Evolutionary conservation across 2,888 invertebrate genomes (phyloP).

Genomic region (Polymixis flavicincta): DNA sequence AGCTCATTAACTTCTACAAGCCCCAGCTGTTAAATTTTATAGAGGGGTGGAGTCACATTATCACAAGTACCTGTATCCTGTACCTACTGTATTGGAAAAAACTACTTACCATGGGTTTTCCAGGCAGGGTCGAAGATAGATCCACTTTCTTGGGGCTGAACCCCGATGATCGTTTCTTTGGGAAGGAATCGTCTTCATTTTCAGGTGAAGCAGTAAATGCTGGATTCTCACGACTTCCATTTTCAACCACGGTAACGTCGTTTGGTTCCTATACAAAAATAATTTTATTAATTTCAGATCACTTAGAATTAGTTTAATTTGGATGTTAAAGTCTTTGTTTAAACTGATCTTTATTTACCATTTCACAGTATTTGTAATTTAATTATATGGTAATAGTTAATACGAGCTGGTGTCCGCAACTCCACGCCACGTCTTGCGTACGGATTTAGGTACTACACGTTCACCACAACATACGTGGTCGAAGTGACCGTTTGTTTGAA

Average conservation of each 20-base stretch:
- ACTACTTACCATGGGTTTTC: conserved; percentile 56
- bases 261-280: conserved; percentile 62
- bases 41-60: background rate
- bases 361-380: conserved; percentile 42
- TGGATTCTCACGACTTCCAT: conserved; percentile 66
- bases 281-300: conserved; percentile 11
- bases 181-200: conserved; percentile 40
- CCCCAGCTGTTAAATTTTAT: background rate
- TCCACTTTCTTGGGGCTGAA: conserved; percentile 24
- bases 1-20: background rate
- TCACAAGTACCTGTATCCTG: background rate
- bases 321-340: background rate
- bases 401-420: too few relatives aligned
- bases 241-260: conserved; percentile 63
- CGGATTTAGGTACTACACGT: conserved; percentile 25
- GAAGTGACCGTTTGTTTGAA: conserved; percentile 57
- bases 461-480: conserved; percentile 59
- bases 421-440: too few relatives aligned
- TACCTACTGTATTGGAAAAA: background rate
- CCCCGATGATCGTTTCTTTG: conserved; percentile 41
- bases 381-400: background rate
- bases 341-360: conserved; percentile 57
- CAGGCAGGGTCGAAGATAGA: conserved; percentile 21
- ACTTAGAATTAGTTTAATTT: background rate
- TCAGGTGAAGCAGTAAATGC: conserved; percentile 71